These are phyloP conservation scores for Desmodus rotundus DNA, from an alignment of 2,113 vertebrate genomes.

Conservation along the genomic window DNA sequence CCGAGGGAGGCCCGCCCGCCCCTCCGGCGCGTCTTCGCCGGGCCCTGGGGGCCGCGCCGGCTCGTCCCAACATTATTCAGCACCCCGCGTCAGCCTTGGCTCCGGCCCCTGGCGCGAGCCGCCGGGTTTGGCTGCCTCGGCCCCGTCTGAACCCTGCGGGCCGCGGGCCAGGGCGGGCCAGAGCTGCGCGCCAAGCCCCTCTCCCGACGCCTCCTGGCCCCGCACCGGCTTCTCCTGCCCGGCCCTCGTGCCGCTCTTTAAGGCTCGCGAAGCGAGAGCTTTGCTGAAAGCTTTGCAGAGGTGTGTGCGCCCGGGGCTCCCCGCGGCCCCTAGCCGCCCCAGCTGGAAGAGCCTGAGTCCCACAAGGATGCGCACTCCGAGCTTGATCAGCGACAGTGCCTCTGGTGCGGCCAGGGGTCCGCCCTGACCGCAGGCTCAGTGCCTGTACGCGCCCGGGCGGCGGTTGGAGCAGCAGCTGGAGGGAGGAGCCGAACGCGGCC, in stretches of 20 bases:
- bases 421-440: neutral
- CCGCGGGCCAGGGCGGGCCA: neutral
- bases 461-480: too few species aligned
- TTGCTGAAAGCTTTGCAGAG: neutral
- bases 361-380: neutral
- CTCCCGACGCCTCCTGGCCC: neutral
- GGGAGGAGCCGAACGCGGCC: neutral
- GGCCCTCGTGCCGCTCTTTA: neutral
- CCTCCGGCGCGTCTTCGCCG: neutral
- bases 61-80: neutral
- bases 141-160: constrained; percentile 24
- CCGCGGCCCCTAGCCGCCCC: accelerated
- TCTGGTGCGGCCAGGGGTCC: neutral
- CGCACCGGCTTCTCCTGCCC: neutral
- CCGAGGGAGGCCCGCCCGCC: neutral
- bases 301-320: neutral
- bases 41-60: neutral
- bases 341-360: neutral
- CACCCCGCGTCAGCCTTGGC: constrained; percentile 51
- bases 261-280: neutral
- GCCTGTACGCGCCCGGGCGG: neutral
- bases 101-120: neutral
- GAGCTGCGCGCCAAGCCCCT: neutral
- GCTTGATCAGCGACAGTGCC: neutral
- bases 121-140: neutral